Conservation (phyloP, 2,888 invertebrate species). For the Encarsia formosa region DNA sequence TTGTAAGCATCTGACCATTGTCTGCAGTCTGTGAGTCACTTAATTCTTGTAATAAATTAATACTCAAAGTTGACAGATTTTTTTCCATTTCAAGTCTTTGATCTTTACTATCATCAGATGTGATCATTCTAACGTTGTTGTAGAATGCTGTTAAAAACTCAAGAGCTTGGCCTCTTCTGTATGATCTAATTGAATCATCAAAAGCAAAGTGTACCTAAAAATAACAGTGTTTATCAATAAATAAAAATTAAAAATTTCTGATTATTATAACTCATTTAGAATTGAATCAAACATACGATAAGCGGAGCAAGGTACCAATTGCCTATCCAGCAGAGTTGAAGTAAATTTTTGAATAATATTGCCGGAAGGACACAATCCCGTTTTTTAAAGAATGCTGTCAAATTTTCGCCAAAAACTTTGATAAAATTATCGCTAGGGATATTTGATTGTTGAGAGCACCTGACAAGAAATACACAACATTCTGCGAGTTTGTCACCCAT, state of each 20-base stretch:
- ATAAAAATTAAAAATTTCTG: too few species aligned
- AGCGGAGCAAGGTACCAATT: slow-evolving; percentile 59
- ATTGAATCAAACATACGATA: too few species aligned
- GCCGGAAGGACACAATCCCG: slow-evolving; percentile 64
- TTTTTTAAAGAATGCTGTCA: slow-evolving; percentile 61
- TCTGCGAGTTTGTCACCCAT: slow-evolving; percentile 63
- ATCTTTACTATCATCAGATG: slow-evolving; percentile 47
- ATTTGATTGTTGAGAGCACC: slow-evolving; percentile 57
- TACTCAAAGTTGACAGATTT: slow-evolving; percentile 51
- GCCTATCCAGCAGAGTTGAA: slow-evolving; percentile 65
- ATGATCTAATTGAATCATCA: slow-evolving; percentile 59
- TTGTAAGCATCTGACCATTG: slow-evolving; percentile 20
- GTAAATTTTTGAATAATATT: slow-evolving; percentile 62
- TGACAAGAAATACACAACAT: slow-evolving; percentile 62
- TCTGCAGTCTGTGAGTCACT: slow-evolving; percentile 35
- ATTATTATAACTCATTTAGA: too few species aligned
- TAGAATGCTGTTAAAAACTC: slow-evolving; percentile 66
- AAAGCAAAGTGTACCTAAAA: slow-evolving; percentile 56
- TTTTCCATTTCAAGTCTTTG: slow-evolving; percentile 52
- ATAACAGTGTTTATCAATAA: too few species aligned
- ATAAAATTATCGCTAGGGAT: slow-evolving; percentile 47
- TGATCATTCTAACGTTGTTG: slow-evolving; percentile 56
- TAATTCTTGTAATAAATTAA: slow-evolving; percentile 47
- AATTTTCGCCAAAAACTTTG: slow-evolving; percentile 55
- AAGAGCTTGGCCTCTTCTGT: slow-evolving; percentile 64